Conservation (phyloP, 2,113 vertebrate genomes). For the Bothrops jararaca region DNA sequence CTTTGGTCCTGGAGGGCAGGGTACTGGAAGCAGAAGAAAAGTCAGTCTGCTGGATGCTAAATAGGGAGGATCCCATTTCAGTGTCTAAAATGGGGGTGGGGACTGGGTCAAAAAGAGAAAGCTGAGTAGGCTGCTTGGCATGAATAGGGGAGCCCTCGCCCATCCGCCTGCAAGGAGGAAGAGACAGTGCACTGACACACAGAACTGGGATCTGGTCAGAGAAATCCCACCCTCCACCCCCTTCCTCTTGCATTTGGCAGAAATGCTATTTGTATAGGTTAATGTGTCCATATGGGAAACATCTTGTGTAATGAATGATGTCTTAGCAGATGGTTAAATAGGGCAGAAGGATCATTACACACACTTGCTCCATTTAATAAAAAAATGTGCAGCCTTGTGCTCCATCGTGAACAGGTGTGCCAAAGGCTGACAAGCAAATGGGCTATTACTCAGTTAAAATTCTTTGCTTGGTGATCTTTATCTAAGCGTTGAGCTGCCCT, state of each 20-base stretch:
- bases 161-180: neutral
- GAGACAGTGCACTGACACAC: neutral
- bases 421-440: conserved; percentile 14
- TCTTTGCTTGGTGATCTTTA: neutral
- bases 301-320: neutral
- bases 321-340: neutral
- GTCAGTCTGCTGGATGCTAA: neutral
- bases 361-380: neutral
- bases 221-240: neutral
- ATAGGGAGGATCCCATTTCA: neutral
- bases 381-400: rapidly evolving
- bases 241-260: neutral
- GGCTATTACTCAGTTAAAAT: conserved; percentile 24
- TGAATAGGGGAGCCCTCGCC: neutral
- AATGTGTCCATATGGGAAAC: neutral
- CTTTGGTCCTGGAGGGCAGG: neutral
- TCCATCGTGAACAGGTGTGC: neutral
- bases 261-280: neutral
- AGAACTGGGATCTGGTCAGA: neutral
- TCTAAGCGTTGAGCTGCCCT: neutral
- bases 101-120: neutral
- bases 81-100: neutral
- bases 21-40: neutral
- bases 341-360: neutral
- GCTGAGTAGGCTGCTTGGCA: neutral